Base-by-base conservation (phyloP, 2,797 vertebrate species). In the Rhyacichthys aspro region DNA sequence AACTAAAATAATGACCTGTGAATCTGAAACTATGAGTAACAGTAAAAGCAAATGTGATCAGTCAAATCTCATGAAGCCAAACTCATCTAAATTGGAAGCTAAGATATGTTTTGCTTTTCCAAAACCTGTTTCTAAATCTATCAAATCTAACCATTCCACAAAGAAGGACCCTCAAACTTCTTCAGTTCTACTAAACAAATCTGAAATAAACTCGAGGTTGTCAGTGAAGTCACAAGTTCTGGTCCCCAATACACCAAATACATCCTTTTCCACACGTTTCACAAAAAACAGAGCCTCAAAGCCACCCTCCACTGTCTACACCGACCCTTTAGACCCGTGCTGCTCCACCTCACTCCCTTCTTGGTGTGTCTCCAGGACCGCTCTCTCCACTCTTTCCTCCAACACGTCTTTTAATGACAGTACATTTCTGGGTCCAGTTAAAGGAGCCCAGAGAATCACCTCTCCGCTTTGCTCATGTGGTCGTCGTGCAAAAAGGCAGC, bases 401-500 rank as follows among this genome's bases (percentile, higher is more conserved):
- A 79, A 80, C 55, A 43, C 42, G 17, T 56, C 55, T 1, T 6
- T 3, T 2, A n/a, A n/a, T 2, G 47, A 17, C 36, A 9, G 0
- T 0, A 55, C 46, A 11, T 43, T 46, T 1, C 1, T 41, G 12
- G 28, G 3, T 10, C 5, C 47, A 4, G 0, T 7, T 33, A 71
- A 64, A 56, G 59, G 72, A n/a, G 66, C 44, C 39, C 42, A 59
- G 46, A 95, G 86, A 74, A 56, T 90, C 75, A 98, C 97, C 1
- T 87, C 96, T 0, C 95, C 95, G 0, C 79, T 98, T 57, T 98
- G 97, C 18, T 70, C 41, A 0, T 98, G 97, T 0, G 95, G 96
- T 1, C 92, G 93, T 9, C 93, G 96, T 47, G 90, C 95, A 11
- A 95, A 92, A 80, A 91, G 90, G 1, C 91, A 94, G 11, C 47